These are phyloP conservation scores for Sisyra terminalis DNA, from an alignment of 2,888 invertebrate genomes.

Conservation along the genomic window DNA sequence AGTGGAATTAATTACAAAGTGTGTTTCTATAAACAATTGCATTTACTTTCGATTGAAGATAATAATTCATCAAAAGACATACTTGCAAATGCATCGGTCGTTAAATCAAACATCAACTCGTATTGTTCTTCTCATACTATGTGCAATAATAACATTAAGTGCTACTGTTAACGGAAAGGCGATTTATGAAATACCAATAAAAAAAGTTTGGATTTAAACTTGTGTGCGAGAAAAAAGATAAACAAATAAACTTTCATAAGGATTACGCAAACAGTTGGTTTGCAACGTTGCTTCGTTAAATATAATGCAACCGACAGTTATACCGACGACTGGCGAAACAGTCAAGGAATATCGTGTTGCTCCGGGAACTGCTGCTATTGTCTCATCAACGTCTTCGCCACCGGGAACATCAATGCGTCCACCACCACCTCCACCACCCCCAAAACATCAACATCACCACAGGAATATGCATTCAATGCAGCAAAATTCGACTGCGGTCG, in stretches of 20 bases:
- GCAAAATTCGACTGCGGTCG: neutral
- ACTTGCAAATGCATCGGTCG: neutral
- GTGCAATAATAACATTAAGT: slow-evolving; percentile 2
- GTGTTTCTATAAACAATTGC: neutral
- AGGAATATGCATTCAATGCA: neutral
- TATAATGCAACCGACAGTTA: slow-evolving; percentile 4
- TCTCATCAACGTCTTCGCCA: slow-evolving; percentile 9
- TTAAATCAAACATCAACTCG: neutral
- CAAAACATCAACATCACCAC: slow-evolving; percentile 5
- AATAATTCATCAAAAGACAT: neutral
- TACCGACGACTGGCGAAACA: slow-evolving; percentile 4
- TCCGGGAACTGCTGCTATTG: slow-evolving; percentile 13
- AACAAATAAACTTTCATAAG: neutral
- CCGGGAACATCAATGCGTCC: slow-evolving; percentile 31
- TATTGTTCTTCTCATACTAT: neutral
- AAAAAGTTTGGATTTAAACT: neutral
- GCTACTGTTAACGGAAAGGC: neutral
- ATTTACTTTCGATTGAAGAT: slow-evolving; percentile 1
- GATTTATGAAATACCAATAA: neutral
- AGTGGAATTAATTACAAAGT: slow-evolving; percentile 2
- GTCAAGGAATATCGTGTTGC: slow-evolving; percentile 23
- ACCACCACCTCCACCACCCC: slow-evolving; percentile 34
- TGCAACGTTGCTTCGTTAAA: too few species aligned
- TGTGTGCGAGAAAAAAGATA: neutral
- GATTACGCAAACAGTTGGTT: neutral